Evolutionary conservation across 2,797 vertebrate genomes (phyloP).

Genomic region (Phoxinus dragarum): DNA sequence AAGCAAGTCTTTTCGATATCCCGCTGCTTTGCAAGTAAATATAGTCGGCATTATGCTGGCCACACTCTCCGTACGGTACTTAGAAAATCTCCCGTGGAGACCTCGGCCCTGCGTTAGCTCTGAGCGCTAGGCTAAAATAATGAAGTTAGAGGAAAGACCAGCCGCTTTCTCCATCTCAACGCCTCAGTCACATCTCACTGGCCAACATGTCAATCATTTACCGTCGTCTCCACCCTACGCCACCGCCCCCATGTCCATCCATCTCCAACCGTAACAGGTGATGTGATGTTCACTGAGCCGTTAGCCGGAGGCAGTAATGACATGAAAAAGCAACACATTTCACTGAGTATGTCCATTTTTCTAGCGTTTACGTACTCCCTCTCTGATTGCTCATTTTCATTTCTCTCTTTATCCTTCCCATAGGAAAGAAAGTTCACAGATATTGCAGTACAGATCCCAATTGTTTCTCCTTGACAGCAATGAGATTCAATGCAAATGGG

Average conservation of each 20-base stretch:
- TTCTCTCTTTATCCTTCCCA: background rate
- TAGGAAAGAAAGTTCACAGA: background rate
- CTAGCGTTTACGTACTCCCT: background rate
- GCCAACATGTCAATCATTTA: conserved; percentile 68
- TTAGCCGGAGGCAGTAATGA: conserved; percentile 17
- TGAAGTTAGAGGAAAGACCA: conserved; percentile 70
- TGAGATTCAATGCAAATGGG: background rate
- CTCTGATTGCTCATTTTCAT: background rate
- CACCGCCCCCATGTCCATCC: conserved; percentile 49
- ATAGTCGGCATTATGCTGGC: conserved; percentile 38
- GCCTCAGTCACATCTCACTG: conserved; percentile 47
- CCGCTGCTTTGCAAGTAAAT: conserved; percentile 19
- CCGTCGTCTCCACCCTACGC: conserved; percentile 64
- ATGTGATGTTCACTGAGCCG: conserved; percentile 17
- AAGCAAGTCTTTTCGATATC: conserved; percentile 17
- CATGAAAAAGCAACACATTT: background rate
- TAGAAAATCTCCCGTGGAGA: conserved; percentile 40
- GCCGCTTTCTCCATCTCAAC: conserved; percentile 50
- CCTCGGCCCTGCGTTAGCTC: conserved; percentile 47
- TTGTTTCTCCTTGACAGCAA: background rate
- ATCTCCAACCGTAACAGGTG: conserved; percentile 11
- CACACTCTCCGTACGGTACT: conserved; percentile 25
- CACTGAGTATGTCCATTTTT: background rate
- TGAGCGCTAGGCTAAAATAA: conserved; percentile 66
- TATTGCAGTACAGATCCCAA: background rate